Evolutionary conservation across 2,113 vertebrate species (phyloP).

Genomic region (Microtus ochrogaster): DNA sequence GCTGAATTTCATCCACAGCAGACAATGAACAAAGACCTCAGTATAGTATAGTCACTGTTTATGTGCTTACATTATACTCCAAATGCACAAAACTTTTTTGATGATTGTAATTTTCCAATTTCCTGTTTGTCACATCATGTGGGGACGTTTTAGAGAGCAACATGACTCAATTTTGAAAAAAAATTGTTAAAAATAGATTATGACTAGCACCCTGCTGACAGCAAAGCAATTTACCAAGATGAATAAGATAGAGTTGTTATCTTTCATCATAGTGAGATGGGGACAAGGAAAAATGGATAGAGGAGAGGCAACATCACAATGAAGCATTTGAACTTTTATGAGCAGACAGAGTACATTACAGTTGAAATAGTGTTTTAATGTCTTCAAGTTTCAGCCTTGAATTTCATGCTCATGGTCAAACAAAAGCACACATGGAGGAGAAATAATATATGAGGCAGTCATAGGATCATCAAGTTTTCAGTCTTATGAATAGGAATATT

Average conservation of each 20-base stretch:
- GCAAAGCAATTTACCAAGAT: slow-evolving; percentile 15
- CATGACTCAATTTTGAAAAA: slow-evolving; percentile 43
- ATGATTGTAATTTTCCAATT: slow-evolving; percentile 14
- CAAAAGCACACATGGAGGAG: not conserved
- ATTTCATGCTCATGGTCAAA: not conserved
- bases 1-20: not conserved
- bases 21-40: not conserved
- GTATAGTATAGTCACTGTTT: not conserved
- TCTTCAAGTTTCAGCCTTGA: not conserved
- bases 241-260: not conserved
- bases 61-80: not conserved
- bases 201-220: not conserved
- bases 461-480: not conserved
- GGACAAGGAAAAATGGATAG: not conserved
- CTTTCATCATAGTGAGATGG: not conserved
- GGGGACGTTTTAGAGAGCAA: not conserved
- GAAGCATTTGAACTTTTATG: not conserved
- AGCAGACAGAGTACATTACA: not conserved
- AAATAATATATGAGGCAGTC: not conserved
- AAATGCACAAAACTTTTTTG: not conserved
- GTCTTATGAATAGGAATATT: not conserved
- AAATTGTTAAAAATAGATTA: slow-evolving; percentile 19
- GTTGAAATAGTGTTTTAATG: not conserved
- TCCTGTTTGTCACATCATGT: not conserved
- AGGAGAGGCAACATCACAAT: not conserved